phyloP scores from a whole-genome alignment of 2,797 vertebrate genomes.

The Molossus molossus region DNA sequence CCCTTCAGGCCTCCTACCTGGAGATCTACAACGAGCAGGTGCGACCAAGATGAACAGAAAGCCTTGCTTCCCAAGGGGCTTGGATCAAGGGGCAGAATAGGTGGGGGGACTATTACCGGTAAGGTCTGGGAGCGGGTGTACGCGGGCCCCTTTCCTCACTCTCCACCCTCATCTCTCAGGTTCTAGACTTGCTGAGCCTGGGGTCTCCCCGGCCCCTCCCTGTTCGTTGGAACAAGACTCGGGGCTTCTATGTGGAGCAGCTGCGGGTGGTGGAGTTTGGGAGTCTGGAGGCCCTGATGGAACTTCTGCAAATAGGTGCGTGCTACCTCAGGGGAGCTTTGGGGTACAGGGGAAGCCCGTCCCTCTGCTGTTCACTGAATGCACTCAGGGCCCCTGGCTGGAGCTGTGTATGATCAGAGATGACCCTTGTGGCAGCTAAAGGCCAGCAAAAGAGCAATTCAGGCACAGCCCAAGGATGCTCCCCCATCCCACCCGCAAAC shows the following conservation, averaged over 20 bases:
- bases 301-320: constrained; percentile 89
- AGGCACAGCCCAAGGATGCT: neutral
- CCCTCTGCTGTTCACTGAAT: neutral
- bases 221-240: constrained; percentile 89
- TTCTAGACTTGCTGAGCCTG: constrained; percentile 88
- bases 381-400: neutral
- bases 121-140: neutral
- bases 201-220: constrained; percentile 81
- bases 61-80: neutral
- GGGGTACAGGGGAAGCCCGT: fast-evolving
- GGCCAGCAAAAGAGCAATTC: neutral
- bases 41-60: neutral
- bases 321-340: neutral
- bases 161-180: constrained; percentile 77
- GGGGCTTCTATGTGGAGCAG: constrained; percentile 90
- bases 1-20: constrained; percentile 90
- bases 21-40: constrained; percentile 92
- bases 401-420: neutral
- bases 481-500: neutral
- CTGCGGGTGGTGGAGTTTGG: constrained; percentile 87
- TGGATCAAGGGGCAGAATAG: neutral
- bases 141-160: neutral
- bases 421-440: neutral
- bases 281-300: constrained; percentile 86
- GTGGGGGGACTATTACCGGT: too few species aligned